phyloP scores from a whole-genome alignment of 2,888 invertebrate genomes.

The Onchidella celtica region DNA sequence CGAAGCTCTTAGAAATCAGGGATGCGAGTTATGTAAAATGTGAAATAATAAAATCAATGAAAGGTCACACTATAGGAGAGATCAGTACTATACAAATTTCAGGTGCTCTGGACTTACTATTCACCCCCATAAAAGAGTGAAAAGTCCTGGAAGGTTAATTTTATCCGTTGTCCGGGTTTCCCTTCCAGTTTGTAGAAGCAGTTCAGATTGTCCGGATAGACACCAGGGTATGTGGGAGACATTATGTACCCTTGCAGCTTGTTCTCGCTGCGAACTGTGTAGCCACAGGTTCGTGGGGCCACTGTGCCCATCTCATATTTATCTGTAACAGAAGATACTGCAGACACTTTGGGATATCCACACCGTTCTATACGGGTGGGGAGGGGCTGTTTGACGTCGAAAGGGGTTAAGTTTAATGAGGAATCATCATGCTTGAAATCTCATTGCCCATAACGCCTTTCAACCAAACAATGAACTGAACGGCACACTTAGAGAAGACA shows the following conservation, averaged over 20 bases:
- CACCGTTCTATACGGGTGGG: slow-evolving; percentile 31
- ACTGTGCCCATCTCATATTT: slow-evolving; percentile 93
- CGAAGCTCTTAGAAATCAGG: neutral
- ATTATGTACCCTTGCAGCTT: slow-evolving; percentile 91
- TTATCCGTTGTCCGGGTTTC: slow-evolving; percentile 92
- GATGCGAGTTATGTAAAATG: neutral
- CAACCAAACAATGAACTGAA: too few species aligned
- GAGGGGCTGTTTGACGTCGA: neutral
- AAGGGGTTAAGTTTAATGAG: too few species aligned
- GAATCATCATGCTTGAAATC: too few species aligned
- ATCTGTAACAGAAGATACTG: slow-evolving; percentile 81
- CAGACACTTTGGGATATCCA: slow-evolving; percentile 56
- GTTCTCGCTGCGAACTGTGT: slow-evolving; percentile 87
- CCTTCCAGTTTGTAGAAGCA: slow-evolving; percentile 93
- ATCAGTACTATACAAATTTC: neutral
- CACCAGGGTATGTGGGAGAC: slow-evolving; percentile 99
- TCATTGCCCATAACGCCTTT: too few species aligned
- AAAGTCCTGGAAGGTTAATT: slow-evolving; percentile 97
- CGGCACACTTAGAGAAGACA: too few species aligned
- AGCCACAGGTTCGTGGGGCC: slow-evolving; percentile 91
- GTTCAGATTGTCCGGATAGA: slow-evolving; percentile 97
- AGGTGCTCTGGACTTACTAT: slow-evolving; percentile 88
- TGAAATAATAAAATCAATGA: neutral
- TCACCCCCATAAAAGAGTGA: slow-evolving; percentile 99
- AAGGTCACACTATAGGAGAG: neutral